These are phyloP conservation scores for Gibbula magus DNA, from an alignment of 2,888 invertebrate species.

Conservation along the genomic window DNA sequence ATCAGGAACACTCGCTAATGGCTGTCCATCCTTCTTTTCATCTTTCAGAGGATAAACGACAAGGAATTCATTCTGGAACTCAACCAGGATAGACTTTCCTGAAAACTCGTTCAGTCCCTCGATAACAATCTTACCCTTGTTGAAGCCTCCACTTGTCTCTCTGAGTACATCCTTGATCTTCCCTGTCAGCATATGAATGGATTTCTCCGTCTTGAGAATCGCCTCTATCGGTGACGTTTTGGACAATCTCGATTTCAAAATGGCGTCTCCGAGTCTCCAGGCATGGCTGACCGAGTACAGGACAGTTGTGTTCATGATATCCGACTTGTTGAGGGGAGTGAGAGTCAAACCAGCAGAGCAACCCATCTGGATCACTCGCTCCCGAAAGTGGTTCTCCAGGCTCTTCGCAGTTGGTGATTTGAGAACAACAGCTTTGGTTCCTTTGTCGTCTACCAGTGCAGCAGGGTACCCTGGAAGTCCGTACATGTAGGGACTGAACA, in stretches of 20 bases:
- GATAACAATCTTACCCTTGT: conserved; percentile 52
- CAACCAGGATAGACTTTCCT: conserved; percentile 46
- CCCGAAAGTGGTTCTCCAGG: conserved; percentile 64
- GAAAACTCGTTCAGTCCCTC: conserved; percentile 42
- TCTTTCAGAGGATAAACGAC: conserved; percentile 44
- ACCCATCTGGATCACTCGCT: conserved; percentile 64
- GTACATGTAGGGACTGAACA: conserved; percentile 64
- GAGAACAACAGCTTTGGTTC: conserved; percentile 54
- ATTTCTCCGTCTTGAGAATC: conserved; percentile 50
- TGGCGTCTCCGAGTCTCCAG: conserved; percentile 66
- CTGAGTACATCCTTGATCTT: conserved; percentile 64
- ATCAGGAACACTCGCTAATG: conserved; percentile 65
- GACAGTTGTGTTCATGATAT: conserved; percentile 49
- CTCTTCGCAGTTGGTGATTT: conserved; percentile 52
- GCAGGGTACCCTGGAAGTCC: conserved; percentile 58
- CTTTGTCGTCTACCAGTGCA: conserved; percentile 58
- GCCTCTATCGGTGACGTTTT: conserved; percentile 60
- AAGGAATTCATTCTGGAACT: conserved; percentile 72
- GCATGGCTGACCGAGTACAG: conserved; percentile 60
- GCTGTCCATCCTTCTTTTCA: conserved; percentile 21
- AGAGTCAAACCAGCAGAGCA: conserved; percentile 56
- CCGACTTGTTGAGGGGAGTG: conserved; percentile 44
- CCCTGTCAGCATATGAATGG: conserved; percentile 56
- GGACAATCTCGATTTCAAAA: conserved; percentile 54
- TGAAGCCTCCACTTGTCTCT: conserved; percentile 65